Evolutionary conservation across 2,113 vertebrate genomes (phyloP).

Genomic region (Porphyrio hochstetteri): DNA sequence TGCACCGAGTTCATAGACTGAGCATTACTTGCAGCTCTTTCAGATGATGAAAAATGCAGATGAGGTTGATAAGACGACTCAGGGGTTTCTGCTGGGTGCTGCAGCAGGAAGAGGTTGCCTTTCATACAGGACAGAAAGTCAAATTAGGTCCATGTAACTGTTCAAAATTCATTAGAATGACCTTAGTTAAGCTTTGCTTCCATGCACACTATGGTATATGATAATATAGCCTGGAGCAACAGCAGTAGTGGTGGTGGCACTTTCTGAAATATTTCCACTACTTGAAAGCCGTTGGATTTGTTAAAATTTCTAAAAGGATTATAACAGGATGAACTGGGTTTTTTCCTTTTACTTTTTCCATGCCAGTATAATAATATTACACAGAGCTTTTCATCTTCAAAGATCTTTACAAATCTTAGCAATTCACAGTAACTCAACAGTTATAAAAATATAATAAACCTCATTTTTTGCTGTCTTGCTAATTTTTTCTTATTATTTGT

Average conservation of each 20-base stretch:
- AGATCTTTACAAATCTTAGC: constrained; percentile 54
- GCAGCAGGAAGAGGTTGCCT: background rate
- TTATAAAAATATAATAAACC: constrained; percentile 41
- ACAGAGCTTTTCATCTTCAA: constrained; percentile 60
- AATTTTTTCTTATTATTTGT: constrained; percentile 24
- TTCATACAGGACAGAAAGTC: constrained; percentile 49
- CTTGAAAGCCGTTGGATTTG: constrained; percentile 58
- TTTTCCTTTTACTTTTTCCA: constrained; percentile 60
- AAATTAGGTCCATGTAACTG: constrained; percentile 41
- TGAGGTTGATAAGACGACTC: background rate
- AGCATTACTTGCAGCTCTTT: constrained; percentile 19
- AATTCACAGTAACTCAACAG: constrained; percentile 46
- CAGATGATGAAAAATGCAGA: constrained; percentile 32
- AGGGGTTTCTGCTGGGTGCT: constrained; percentile 21
- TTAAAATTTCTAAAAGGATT: constrained; percentile 69
- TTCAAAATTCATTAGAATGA: constrained; percentile 64
- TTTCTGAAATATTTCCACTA: constrained; percentile 47
- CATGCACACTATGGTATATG: constrained; percentile 16
- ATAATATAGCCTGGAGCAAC: constrained; percentile 54
- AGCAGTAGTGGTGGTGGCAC: background rate
- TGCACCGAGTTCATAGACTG: background rate
- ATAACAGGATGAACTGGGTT: constrained; percentile 47
- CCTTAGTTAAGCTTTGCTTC: constrained; percentile 58
- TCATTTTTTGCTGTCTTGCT: constrained; percentile 13
- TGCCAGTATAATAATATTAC: constrained; percentile 56